Evolutionary conservation across 1,140 invertebrate species (phyloP).

Genomic region (Zeugodacus cucurbitae): DNA sequence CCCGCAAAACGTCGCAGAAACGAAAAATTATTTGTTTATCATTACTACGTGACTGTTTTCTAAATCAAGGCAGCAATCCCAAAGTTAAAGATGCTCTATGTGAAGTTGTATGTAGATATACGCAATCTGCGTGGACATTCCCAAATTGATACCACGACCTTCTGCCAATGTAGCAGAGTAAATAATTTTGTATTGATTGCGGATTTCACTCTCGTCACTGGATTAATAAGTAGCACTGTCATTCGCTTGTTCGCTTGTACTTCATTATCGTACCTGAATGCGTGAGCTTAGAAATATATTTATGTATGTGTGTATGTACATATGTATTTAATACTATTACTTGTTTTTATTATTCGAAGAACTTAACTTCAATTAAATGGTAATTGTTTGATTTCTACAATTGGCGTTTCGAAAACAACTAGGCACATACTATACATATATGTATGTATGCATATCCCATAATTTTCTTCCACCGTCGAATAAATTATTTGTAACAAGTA

Average conservation of each 20-base stretch:
- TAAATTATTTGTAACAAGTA: no score
- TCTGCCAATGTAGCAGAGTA: background rate
- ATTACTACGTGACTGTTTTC: background rate
- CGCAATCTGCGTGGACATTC: background rate
- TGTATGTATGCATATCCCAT: no score
- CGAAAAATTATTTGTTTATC: background rate
- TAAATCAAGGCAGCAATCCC: background rate
- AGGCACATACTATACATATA: no score
- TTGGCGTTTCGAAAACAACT: no score
- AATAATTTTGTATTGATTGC: background rate
- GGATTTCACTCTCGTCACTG: background rate
- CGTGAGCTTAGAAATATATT: no score
- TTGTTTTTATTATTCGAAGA: no score
- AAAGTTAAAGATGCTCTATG: background rate
- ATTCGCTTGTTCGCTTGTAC: background rate
- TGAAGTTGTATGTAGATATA: background rate
- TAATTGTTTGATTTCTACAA: no score
- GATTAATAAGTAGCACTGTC: background rate
- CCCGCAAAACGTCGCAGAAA: background rate
- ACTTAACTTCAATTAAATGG: no score
- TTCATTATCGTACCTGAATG: background rate
- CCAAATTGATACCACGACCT: background rate
- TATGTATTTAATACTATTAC: background rate
- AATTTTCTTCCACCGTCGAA: no score
- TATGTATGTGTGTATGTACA: background rate